Base-by-base conservation (phyloP, 2,888 invertebrate species). In the Heliconius hortense region DNA sequence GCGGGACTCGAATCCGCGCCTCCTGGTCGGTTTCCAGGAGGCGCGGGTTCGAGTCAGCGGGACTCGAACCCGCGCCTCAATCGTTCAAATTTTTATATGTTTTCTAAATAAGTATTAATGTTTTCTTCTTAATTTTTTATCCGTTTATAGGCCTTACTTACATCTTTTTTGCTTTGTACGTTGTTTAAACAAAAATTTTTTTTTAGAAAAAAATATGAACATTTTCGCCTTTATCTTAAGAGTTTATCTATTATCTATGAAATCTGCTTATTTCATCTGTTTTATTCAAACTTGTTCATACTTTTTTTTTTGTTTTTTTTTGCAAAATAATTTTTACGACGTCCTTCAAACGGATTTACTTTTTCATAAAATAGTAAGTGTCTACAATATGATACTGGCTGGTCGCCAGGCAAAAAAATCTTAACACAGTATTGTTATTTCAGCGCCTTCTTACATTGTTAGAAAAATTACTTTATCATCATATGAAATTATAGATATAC, bases 341-440 rank as follows among this genome's bases (percentile, higher is more conserved):
- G 31, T 69, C 69, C 56, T 69, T 56, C 56, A 35, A 31, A 69
- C 31, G 69, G 56, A 56, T 31, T 31, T 56, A 53, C 35, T 56
- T 35, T 53, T 31, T 28, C 66, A 66, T 56, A 69, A 69, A 69
- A 56, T 69, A 69, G 35, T 69, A 56, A 69, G 18, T 56, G 69
- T 56, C 39, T 43, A 69, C 69, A 69, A 31, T 69, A 69, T 24
- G 2, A n/a, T 24, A 69, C 69, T 69, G 69, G 69, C 69, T 35
- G 35, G 56, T 7, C n/a, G 69, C 69, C 69, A 69, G 69, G 24
- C 56, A n/a, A 35, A 69, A 26, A 69, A 69, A 15, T 35, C 24
- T 56, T 69, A 24, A 31, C 56, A 15, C 31, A 2, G 69, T 56
- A 56, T 56, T 56, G 69, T 69, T 69, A 69, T 69, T 56, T 39